Conservation (phyloP, 2,797 vertebrate species). For the Lycodopsis pacificus region DNA sequence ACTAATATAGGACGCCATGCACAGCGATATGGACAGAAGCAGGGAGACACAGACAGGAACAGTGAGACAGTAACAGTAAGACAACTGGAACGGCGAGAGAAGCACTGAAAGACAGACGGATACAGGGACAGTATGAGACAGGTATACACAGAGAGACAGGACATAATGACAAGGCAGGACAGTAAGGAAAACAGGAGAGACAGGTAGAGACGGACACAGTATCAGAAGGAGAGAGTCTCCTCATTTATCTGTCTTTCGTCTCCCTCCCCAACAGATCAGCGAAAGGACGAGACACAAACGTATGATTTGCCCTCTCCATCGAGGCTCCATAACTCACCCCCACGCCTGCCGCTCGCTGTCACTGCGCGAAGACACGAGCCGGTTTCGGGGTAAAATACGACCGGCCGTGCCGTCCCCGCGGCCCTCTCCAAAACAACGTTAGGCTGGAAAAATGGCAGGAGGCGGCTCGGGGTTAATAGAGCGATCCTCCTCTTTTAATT, state of each 20-base stretch:
- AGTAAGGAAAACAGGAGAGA: conserved; percentile 1
- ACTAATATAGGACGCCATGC: not conserved
- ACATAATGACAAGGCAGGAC: not conserved
- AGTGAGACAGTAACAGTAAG: not conserved
- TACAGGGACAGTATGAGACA: not conserved
- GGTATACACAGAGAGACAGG: not conserved
- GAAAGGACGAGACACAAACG: conserved; percentile 49
- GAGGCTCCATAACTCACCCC: conserved; percentile 67
- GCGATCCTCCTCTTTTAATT: conserved; percentile 76
- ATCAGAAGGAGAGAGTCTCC: not conserved
- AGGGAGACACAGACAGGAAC: not conserved
- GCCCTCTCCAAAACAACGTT: conserved; percentile 68
- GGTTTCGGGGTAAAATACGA: conserved; percentile 58
- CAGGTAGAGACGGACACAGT: conserved; percentile 3
- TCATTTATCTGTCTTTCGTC: conserved; percentile 26
- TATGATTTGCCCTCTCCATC: conserved; percentile 62
- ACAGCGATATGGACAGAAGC: not conserved
- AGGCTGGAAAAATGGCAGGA: conserved; percentile 66
- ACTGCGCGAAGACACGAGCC: not conserved
- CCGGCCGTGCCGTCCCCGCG: conserved; percentile 39
- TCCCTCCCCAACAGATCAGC: conserved; percentile 27
- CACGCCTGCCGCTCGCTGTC: conserved; percentile 50
- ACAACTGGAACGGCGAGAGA: not conserved
- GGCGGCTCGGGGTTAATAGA: conserved; percentile 76
- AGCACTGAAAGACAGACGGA: not conserved